A percentile compares a stretch with the other conserved stretches of the same genome.
Conservation (phyloP, 2,797 vertebrate species). For the Schizothorax lantsangensis region DNA sequence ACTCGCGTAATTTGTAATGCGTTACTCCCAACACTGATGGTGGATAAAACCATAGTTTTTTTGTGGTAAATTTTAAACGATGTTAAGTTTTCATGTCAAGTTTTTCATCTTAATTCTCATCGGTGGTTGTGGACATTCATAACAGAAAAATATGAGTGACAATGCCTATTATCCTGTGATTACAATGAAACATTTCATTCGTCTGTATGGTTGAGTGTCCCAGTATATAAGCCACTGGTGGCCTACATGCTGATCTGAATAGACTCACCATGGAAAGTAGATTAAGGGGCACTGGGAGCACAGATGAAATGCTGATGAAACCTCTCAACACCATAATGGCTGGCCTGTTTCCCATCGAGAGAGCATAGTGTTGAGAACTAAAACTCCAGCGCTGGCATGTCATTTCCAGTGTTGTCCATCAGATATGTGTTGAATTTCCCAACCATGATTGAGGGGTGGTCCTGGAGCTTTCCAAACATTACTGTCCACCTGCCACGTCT, state of each 20-base stretch:
- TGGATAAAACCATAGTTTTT: background rate
- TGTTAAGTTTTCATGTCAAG: background rate
- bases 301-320: conserved; percentile 53
- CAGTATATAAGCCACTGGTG: conserved; percentile 37
- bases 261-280: conserved; percentile 45
- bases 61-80: background rate
- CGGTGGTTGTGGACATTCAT: conserved; percentile 6
- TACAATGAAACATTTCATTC: conserved; percentile 53
- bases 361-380: conserved; percentile 46
- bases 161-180: conserved; percentile 53
- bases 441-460: conserved; percentile 54
- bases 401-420: conserved; percentile 70
- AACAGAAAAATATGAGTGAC: conserved; percentile 30
- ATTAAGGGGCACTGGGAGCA: conserved; percentile 54
- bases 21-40: background rate
- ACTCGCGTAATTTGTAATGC: too few species aligned
- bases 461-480: conserved; percentile 7
- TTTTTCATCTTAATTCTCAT: background rate
- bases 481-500: background rate
- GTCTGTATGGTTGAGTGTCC: conserved; percentile 45
- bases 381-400: conserved; percentile 54
- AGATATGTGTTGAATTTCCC: conserved; percentile 73
- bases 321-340: conserved; percentile 53
- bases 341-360: conserved; percentile 51
- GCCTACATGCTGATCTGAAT: conserved; percentile 45